Evolutionary conservation across 2,888 invertebrate genomes (phyloP), one percentile per base, ranked within the genome.

Genomic region (Fissipunctia ypsillon): DNA sequence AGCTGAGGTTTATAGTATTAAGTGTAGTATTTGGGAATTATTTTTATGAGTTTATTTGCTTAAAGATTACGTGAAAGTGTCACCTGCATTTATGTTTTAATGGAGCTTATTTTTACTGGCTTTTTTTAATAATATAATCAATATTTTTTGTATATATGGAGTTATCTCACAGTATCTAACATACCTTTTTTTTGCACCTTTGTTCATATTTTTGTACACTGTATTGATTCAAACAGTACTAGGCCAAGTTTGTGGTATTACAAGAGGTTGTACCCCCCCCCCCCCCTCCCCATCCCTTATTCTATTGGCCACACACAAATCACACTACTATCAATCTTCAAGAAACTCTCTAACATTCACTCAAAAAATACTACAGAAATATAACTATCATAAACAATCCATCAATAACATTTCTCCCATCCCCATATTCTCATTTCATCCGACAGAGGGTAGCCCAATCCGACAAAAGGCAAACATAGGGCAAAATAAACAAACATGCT

Each of bases 401-500:
- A 81, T 75, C 59, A 78, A 70, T 67, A 77, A 48, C 45, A 52
- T 50, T 28, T 50, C 45, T 56, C 35, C 19, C 52, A 57, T 69
- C 56, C 69, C 54, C 12, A 48, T 60, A 83, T 79, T 69, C 66
- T 22, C 38, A 61, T 70, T 77, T 76, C 57, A 69, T 45, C 14
- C 31, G 56, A 52, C 48, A 60, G 59, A 43, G 69, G 73, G 73
- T 78, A 65, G 35, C 12, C 35, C 43, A 31, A 70, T 50, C 77
- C 48, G 63, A 69, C 81, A 83, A 81, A 86, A 73, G 84, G 84
- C 68, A 31, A 81, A 72, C 72, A 66, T 59, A 75, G 78, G 63
- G 66, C 43, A 78, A 84, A 78, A 81, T 87, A 89, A 90, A 90
- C 88, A 90, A 86, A 89, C 84, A 84, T 61, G 63, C 79, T 84